These are phyloP conservation scores for Cladopsammia gracilis DNA, from an alignment of 64 coral and sea anemone genomes.

Conservation along the genomic window DNA sequence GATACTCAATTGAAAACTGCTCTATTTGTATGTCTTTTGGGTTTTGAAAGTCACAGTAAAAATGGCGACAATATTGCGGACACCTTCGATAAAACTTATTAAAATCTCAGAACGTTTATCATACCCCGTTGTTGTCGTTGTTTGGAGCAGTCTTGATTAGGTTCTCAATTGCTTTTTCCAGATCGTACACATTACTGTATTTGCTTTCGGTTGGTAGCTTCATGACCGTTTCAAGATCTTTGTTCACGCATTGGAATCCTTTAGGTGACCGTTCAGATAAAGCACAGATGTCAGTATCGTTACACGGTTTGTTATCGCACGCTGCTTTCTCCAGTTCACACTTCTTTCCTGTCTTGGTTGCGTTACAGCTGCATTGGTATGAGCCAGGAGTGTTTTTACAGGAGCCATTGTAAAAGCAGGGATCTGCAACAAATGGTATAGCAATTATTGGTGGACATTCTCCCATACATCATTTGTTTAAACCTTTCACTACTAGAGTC, in stretches of 20 bases:
- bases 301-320: slow-evolving; percentile 38
- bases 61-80: no score
- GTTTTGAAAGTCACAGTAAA: no score
- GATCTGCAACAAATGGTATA: slow-evolving; percentile 20
- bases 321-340: slow-evolving; percentile 49
- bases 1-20: no score
- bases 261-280: slow-evolving; percentile 3
- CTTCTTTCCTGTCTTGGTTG: slow-evolving; percentile 43
- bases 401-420: slow-evolving; percentile 59
- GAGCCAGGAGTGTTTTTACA: slow-evolving; percentile 48
- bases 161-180: slow-evolving; percentile 48
- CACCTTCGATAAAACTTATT: no score
- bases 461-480: no score
- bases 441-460: neutral
- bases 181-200: neutral
- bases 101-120: neutral
- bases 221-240: slow-evolving; percentile 31
- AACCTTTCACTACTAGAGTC: no score
- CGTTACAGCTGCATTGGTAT: slow-evolving; percentile 48
- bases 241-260: slow-evolving; percentile 54
- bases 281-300: slow-evolving; percentile 20
- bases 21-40: no score
- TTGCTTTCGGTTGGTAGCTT: neutral
- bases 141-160: slow-evolving; percentile 62
- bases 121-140: slow-evolving; percentile 13